These are phyloP conservation scores for Scaptomyza graminum DNA, from an alignment of 1,140 invertebrate species.

Conservation along the genomic window DNA sequence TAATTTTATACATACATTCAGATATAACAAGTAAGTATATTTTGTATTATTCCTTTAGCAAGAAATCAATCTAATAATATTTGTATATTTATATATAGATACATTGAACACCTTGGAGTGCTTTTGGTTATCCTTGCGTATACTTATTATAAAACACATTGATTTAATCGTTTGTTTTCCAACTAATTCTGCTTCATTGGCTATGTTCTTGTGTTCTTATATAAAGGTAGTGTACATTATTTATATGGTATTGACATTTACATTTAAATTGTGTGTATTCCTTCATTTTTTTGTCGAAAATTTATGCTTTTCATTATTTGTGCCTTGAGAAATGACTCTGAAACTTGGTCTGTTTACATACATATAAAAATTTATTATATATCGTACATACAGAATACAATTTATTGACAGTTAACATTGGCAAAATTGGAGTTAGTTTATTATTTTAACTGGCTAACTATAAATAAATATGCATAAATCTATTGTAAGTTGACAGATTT, in stretches of 20 bases:
- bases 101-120: constrained; percentile 33
- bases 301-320: constrained; percentile 33
- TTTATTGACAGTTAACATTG: constrained; percentile 71
- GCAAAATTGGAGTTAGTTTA: constrained; percentile 64
- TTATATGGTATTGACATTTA: constrained; percentile 19
- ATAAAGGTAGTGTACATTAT: constrained; percentile 9
- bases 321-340: constrained; percentile 26
- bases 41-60: constrained; percentile 11
- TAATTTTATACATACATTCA: constrained; percentile 23
- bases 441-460: constrained; percentile 30
- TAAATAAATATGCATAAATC: constrained; percentile 6
- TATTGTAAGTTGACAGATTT: constrained; percentile 6
- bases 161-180: neutral
- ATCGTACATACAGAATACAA: constrained; percentile 37
- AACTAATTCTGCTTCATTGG: neutral
- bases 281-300: constrained; percentile 12
- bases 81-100: constrained; percentile 7
- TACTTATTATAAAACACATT: constrained; percentile 29
- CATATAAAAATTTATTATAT: constrained; percentile 6
- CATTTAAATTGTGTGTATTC: constrained; percentile 12
- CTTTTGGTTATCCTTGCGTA: constrained; percentile 40
- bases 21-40: constrained; percentile 25
- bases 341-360: constrained; percentile 48
- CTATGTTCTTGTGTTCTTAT: constrained; percentile 1
- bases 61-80: constrained; percentile 24